Evolutionary conservation across 2,888 invertebrate genomes (phyloP).

Genomic region (Caenorhabditis sp.): DNA sequence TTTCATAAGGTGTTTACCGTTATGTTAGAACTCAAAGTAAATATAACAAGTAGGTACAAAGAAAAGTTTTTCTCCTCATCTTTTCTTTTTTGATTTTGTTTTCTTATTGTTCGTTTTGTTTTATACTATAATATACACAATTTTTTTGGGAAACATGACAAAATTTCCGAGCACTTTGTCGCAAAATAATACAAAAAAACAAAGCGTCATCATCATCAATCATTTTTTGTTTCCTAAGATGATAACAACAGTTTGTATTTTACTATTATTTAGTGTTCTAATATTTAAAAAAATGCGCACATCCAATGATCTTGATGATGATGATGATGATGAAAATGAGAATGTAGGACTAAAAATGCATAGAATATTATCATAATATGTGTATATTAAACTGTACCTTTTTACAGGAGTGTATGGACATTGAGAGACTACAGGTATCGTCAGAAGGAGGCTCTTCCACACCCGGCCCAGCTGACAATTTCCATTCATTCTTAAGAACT

Average conservation of each 20-base stretch:
- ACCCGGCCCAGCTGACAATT: constrained; percentile 27
- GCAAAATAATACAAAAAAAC: not conserved
- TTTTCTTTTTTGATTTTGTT: not conserved
- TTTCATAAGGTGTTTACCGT: not conserved
- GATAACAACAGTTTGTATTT: constrained; percentile 1
- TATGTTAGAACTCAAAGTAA: constrained; percentile 1
- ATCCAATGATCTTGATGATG: too few relatives aligned
- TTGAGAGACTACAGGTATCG: constrained; percentile 34
- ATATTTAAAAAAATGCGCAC: not conserved
- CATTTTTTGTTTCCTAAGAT: not conserved
- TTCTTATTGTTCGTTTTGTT: not conserved
- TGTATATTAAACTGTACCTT: not conserved
- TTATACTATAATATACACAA: not conserved
- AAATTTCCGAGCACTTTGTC: not conserved
- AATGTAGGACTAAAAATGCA: too few relatives aligned
- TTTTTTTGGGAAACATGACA: not conserved
- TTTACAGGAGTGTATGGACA: constrained; percentile 41
- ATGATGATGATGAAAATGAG: too few relatives aligned
- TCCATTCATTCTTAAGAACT: constrained; percentile 26
- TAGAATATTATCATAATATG: too few relatives aligned
- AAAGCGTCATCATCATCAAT: not conserved
- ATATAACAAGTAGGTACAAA: not conserved
- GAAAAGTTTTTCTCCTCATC: not conserved
- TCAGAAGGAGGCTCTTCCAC: constrained; percentile 17
- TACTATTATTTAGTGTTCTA: not conserved